Evolutionary conservation across 2,888 invertebrate species (phyloP).

Genomic region (Plemyria rubiginata): DNA sequence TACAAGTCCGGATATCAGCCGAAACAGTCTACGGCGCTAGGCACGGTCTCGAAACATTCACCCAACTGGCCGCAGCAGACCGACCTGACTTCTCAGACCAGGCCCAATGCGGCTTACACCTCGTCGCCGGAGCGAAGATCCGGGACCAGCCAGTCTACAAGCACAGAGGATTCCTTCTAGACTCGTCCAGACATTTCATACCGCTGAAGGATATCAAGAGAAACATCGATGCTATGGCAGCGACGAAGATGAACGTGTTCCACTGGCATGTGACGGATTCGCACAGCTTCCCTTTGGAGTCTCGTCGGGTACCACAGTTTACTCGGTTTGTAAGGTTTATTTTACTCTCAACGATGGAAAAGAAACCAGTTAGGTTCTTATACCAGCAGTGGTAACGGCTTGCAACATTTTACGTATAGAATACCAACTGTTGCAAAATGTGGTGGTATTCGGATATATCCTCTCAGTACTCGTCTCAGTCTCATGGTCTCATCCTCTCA

Average conservation of each 20-base stretch:
- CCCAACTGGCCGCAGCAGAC: constrained; percentile 86
- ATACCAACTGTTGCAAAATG: too few species aligned
- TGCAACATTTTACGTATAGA: too few species aligned
- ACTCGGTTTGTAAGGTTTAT: constrained; percentile 81
- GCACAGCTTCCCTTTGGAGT: constrained; percentile 95
- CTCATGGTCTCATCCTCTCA: too few species aligned
- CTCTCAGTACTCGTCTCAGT: too few species aligned
- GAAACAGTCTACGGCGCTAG: constrained; percentile 89
- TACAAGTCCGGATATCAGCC: constrained; percentile 83
- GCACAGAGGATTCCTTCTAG: constrained; percentile 94
- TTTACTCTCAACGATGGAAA: too few species aligned
- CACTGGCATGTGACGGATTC: constrained; percentile 97
- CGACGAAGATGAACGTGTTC: constrained; percentile 95
- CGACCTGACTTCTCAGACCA: constrained; percentile 54
- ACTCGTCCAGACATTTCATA: constrained; percentile 95
- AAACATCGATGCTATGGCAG: constrained; percentile 93
- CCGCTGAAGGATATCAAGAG: constrained; percentile 88
- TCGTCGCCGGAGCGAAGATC: constrained; percentile 87
- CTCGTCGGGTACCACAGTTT: constrained; percentile 89
- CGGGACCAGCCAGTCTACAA: constrained; percentile 92
- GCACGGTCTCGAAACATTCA: constrained; percentile 90
- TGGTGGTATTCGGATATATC: too few species aligned
- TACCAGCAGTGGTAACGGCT: too few species aligned
- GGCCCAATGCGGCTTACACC: constrained; percentile 81
- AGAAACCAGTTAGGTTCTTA: too few species aligned